phyloP scores from a whole-genome alignment of 2,888 invertebrate species.

The Beris morrisii region DNA sequence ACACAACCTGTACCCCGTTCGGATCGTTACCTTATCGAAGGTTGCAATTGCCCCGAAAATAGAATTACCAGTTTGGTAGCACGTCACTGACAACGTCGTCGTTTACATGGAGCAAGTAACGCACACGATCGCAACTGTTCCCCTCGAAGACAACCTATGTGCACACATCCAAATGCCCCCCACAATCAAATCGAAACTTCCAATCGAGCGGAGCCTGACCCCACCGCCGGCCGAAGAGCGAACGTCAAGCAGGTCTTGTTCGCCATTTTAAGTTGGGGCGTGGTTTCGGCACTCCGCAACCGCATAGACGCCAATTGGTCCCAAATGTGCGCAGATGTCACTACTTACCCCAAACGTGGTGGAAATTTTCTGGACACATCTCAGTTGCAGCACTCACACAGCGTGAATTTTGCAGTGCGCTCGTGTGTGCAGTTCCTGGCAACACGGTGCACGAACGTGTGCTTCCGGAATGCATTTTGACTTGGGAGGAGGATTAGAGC shows the following conservation, averaged over 20 bases:
- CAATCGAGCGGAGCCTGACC: constrained; percentile 12
- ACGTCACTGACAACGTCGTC: too few relatives aligned
- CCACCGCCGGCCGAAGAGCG: not conserved
- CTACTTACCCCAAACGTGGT: constrained; percentile 17
- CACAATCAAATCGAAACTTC: not conserved
- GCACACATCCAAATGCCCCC: not conserved
- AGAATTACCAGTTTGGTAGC: too few relatives aligned
- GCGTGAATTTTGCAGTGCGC: not conserved
- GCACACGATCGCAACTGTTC: too few relatives aligned
- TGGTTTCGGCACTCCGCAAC: not conserved
- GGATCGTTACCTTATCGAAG: too few relatives aligned
- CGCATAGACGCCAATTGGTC: constrained; percentile 31
- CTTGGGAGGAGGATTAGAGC: not conserved
- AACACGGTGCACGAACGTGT: not conserved
- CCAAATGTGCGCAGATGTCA: constrained; percentile 29
- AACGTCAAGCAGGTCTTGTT: not conserved
- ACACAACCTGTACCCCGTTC: too few relatives aligned
- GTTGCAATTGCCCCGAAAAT: too few relatives aligned
- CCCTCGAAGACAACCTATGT: too few relatives aligned
- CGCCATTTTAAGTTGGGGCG: constrained; percentile 29
- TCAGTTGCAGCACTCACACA: not conserved
- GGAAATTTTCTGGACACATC: not conserved
- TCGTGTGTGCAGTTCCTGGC: not conserved
- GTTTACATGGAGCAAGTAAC: too few relatives aligned
- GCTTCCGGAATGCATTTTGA: not conserved